Base-by-base conservation (phyloP, 1,140 invertebrate genomes). In the Drosophila virilis region DNA sequence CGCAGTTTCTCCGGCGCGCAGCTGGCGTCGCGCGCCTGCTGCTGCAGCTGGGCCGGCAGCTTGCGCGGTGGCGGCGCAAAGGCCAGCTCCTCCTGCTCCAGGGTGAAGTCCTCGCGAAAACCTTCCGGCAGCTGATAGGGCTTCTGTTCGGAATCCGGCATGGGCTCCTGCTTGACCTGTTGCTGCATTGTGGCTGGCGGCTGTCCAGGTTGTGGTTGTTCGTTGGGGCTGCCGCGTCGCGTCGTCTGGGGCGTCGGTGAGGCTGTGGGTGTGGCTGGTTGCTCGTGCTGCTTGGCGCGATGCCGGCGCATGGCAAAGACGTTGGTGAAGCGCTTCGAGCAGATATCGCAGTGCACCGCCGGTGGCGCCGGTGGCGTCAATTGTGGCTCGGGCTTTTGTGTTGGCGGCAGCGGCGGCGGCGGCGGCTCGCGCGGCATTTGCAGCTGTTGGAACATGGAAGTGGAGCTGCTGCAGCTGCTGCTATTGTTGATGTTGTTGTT, bases 1-100 rank as follows among this genome's bases (percentile, higher is more conserved):
- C 95, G 94, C 9, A 97, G 92, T 17, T 95, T 95, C 52, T 97
- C 96, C 1, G 93, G 92, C 80, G 94, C 94, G 80, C 96, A 94
- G 74, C 95, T 94, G 0, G 94, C 91, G 7, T 95, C 95, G 9
- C 94, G 93, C 0, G 94, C 94, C 38, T 95, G 93, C 38, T 95
- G 93, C n/a, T 94, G 94, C 0, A 94, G 94, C 54, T 94, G 94
- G 0, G 94, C 94, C 0, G 94, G 94, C 7, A 95, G 83, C 33
- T 95, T 93, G 17, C 94, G 93, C 0, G 95, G 94, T 0, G 94
- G 93, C 6, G 93, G 93, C 38, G 93, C 92, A 60, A 93, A 94
- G 28, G 92, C 89, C 0, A 93, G 77, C n/a, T 94, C 94, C 73
- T 94, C 94, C 73, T 94, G 94, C 62, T 94, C 93, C 6, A 94